phyloP scores from a whole-genome alignment of 2,797 vertebrate species.

The Jordanella pulchra region DNA sequence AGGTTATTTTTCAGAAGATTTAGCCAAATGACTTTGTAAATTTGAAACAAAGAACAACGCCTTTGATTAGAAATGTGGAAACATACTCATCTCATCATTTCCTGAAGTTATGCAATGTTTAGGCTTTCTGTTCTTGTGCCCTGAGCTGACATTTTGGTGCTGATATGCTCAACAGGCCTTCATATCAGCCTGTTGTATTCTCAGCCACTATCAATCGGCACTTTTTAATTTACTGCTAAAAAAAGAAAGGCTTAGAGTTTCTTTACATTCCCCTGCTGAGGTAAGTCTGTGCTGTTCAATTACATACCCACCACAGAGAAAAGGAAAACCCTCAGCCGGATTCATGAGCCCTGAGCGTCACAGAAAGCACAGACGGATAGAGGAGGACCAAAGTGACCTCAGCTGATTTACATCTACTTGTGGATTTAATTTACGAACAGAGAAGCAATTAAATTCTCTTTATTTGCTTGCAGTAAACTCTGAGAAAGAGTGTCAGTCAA shows the following conservation, averaged over 20 bases:
- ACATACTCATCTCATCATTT: background rate
- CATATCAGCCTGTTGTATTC: background rate
- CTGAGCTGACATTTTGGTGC: background rate
- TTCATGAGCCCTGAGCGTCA: conserved; percentile 13
- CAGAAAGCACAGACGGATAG: conserved; percentile 12
- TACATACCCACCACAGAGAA: conserved; percentile 1
- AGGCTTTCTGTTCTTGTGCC: background rate
- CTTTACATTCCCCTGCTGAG: conserved; percentile 29
- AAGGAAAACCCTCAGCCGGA: background rate
- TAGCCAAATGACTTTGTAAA: background rate
- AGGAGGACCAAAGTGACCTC: conserved; percentile 12
- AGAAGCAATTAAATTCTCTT: background rate
- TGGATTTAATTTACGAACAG: background rate
- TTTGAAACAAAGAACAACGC: background rate
- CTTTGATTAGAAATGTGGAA: background rate
- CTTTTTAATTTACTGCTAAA: background rate
- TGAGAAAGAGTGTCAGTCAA: background rate
- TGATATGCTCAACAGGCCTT: background rate
- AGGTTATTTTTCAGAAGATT: too few species aligned
- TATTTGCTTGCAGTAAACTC: background rate
- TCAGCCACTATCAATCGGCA: conserved; percentile 32
- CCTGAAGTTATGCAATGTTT: background rate
- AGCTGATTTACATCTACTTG: conserved; percentile 17
- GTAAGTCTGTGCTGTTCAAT: conserved; percentile 38
- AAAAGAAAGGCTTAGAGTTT: conserved; percentile 30